These are phyloP conservation scores for Bubo scandiacus DNA, from an alignment of 2,113 vertebrate species.

Conservation along the genomic window DNA sequence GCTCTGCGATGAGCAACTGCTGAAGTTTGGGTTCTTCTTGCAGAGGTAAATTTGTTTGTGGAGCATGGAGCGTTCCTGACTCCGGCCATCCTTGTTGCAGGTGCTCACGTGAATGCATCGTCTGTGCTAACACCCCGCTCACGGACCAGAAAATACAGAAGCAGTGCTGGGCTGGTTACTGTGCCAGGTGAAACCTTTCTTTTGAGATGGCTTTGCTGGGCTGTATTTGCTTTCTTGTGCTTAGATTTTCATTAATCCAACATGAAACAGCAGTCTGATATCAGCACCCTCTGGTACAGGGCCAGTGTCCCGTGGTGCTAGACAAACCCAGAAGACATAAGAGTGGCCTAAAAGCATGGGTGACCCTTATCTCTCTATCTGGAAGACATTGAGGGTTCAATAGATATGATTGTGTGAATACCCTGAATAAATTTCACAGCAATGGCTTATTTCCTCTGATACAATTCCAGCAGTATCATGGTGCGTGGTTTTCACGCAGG, in stretches of 20 bases:
- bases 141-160: fast-evolving
- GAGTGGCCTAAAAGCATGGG: not conserved
- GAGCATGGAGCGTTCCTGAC: fast-evolving
- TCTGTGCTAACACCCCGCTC: not conserved
- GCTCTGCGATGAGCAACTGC: not conserved
- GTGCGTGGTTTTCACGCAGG: not conserved
- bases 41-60: not conserved
- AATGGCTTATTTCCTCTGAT: not conserved
- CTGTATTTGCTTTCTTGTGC: not conserved
- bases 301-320: not conserved
- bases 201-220: not conserved
- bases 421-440: not conserved
- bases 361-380: not conserved
- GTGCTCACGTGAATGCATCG: fast-evolving
- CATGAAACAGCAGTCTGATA: not conserved
- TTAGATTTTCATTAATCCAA: not conserved
- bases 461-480: not conserved
- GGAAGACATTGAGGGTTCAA: not conserved
- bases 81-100: not conserved
- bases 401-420: not conserved
- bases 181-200: not conserved
- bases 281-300: not conserved
- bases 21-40: not conserved
- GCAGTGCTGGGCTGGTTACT: fast-evolving
- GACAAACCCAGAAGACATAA: fast-evolving